phyloP scores from a whole-genome alignment of 2,888 invertebrate genomes.

The Dendrolimus houi region DNA sequence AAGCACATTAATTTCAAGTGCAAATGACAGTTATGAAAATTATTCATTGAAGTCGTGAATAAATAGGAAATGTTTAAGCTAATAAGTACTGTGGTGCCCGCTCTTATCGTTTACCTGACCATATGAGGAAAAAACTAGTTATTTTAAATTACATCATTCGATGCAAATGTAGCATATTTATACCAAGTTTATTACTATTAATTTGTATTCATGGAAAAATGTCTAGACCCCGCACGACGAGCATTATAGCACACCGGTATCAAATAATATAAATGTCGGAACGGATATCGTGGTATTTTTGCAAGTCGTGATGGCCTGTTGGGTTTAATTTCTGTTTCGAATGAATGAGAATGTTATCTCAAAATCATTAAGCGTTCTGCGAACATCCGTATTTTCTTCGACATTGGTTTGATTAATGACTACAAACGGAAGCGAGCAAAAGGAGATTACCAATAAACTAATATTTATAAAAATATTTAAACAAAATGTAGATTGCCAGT shows the following conservation, averaged over 20 bases:
- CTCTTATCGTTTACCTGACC: neutral
- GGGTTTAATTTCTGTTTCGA: no score
- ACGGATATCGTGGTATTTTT: no score
- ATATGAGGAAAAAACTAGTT: constrained; percentile 5
- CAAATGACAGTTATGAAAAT: neutral
- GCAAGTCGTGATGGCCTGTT: no score
- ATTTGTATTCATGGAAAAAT: constrained; percentile 6
- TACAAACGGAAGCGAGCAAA: no score
- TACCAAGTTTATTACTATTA: neutral
- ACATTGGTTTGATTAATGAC: no score
- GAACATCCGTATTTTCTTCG: no score
- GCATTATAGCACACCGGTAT: neutral
- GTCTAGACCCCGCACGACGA: constrained; percentile 1
- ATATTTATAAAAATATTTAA: no score
- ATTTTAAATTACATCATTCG: constrained; percentile 6
- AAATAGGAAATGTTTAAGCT: neutral
- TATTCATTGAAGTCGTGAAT: neutral
- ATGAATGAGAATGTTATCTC: no score
- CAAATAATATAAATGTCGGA: neutral
- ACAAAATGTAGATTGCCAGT: no score
- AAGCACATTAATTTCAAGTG: neutral
- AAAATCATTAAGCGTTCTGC: no score
- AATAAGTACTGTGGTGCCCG: neutral
- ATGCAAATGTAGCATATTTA: constrained; percentile 5
- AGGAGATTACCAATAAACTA: no score